phyloP scores from a whole-genome alignment of 2,797 vertebrate species.

The Sebastes trivittatus region DNA sequence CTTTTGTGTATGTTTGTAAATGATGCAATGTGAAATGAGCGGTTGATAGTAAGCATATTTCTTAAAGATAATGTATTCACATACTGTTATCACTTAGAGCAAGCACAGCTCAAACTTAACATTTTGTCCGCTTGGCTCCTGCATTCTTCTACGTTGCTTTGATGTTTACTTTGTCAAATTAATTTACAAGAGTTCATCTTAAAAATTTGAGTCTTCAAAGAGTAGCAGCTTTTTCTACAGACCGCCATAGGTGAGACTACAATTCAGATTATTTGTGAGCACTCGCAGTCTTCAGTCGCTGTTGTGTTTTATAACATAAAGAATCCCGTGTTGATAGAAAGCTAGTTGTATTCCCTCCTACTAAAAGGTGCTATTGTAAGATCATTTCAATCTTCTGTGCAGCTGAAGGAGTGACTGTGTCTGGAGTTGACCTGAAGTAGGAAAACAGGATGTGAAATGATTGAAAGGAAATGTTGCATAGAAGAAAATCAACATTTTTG shows the following conservation, averaged over 20 bases:
- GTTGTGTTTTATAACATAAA: conserved; percentile 50
- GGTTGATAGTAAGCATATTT: conserved; percentile 49
- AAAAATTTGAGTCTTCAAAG: conserved; percentile 50
- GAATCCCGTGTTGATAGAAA: conserved; percentile 42
- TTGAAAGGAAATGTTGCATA: conserved; percentile 62
- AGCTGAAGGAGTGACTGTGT: conserved; percentile 76
- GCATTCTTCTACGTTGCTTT: conserved; percentile 62
- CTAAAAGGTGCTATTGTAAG: conserved; percentile 81
- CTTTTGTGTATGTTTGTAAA: conserved; percentile 75
- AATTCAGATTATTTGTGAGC: conserved; percentile 44
- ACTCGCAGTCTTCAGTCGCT: conserved; percentile 62
- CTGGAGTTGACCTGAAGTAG: conserved; percentile 49
- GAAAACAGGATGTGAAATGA: conserved; percentile 70
- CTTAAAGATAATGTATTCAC: conserved; percentile 66
- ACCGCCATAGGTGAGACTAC: conserved; percentile 6
- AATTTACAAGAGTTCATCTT: conserved; percentile 68
- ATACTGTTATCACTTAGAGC: conserved; percentile 52
- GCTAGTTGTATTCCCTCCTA: conserved; percentile 58
- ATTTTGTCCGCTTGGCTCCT: conserved; percentile 53
- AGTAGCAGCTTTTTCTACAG: conserved; percentile 2
- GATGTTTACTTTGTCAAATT: conserved; percentile 71
- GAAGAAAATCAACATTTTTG: conserved; percentile 34
- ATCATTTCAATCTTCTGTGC: conserved; percentile 80
- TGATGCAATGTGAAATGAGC: conserved; percentile 68
- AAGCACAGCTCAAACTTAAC: conserved; percentile 63